phyloP scores from a whole-genome alignment of 1,140 invertebrate genomes.

The Drosophila sulfurigaster region DNA sequence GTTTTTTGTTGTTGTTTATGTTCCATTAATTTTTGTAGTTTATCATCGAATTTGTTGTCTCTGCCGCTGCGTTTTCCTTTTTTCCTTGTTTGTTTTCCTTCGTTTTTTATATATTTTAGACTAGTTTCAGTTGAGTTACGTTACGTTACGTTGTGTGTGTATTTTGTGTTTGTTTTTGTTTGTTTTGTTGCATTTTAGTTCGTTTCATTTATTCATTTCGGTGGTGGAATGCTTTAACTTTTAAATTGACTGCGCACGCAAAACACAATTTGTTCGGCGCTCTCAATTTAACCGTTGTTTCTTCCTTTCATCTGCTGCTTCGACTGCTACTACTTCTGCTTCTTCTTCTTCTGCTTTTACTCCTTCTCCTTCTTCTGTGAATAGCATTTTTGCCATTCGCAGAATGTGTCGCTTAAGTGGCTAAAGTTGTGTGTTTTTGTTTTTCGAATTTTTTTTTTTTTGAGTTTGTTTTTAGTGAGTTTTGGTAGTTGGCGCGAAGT shows the following conservation, averaged over 20 bases:
- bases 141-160: conserved; percentile 59
- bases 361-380: conserved; percentile 4
- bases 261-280: conserved; percentile 54
- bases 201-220: conserved; percentile 56
- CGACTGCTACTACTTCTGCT: background rate
- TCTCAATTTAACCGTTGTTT: conserved; percentile 57
- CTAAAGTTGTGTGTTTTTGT: conserved; percentile 19
- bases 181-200: conserved; percentile 50
- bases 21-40: conserved; percentile 3
- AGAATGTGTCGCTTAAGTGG: conserved; percentile 18
- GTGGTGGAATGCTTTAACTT: conserved; percentile 77
- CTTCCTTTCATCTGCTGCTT: conserved; percentile 14
- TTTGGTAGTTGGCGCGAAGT: conserved; percentile 17
- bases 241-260: conserved; percentile 44
- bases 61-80: conserved; percentile 54
- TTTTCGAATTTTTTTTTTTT: conserved; percentile 12
- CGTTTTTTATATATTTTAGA: conserved; percentile 54
- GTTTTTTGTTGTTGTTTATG: background rate
- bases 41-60: conserved; percentile 33
- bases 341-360: conserved; percentile 3
- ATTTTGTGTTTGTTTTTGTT: conserved; percentile 45
- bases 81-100: conserved; percentile 6
- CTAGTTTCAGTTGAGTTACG: conserved; percentile 80
- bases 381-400: conserved; percentile 14
- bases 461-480: conserved; percentile 19